A percentile compares a stretch with the other conserved stretches of the same genome.
These are phyloP conservation scores for Apis cerana DNA, from an alignment of 1,140 invertebrate genomes.

Conservation along the genomic window DNA sequence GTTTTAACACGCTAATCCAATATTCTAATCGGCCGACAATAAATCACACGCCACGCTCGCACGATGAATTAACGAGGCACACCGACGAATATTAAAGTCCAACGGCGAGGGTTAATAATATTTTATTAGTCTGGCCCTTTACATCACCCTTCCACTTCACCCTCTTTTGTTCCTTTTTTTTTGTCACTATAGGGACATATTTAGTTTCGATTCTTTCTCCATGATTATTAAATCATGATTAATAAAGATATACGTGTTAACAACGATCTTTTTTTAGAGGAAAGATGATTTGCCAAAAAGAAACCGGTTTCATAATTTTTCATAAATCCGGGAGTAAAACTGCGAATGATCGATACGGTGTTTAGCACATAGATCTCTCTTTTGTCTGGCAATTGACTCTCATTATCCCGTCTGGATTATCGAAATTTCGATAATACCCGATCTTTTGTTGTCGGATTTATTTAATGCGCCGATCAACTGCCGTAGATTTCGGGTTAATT, in stretches of 20 bases:
- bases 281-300: constrained; percentile 23
- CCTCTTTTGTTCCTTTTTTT: neutral
- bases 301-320: constrained; percentile 10
- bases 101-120: constrained; percentile 15
- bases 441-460: constrained; percentile 1
- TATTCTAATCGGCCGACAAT: constrained; percentile 39
- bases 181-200: neutral
- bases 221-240: constrained; percentile 36
- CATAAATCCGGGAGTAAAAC: constrained; percentile 2
- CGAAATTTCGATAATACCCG: constrained; percentile 12
- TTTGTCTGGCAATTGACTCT: neutral
- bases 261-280: constrained; percentile 4
- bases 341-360: constrained; percentile 27
- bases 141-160: too few relatives aligned
- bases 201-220: neutral
- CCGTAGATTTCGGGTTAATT: constrained; percentile 17
- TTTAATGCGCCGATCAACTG: constrained; percentile 2
- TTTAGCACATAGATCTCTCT: constrained; percentile 23
- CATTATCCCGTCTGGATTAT: constrained; percentile 5
- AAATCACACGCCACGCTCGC: constrained; percentile 5
- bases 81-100: constrained; percentile 35
- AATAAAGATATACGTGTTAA: constrained; percentile 50
- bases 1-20: constrained; percentile 34
- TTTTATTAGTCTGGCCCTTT: constrained; percentile 34
- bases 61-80: constrained; percentile 31